Conservation (phyloP, 2,888 invertebrate species). For the Nebria brevicollis region DNA sequence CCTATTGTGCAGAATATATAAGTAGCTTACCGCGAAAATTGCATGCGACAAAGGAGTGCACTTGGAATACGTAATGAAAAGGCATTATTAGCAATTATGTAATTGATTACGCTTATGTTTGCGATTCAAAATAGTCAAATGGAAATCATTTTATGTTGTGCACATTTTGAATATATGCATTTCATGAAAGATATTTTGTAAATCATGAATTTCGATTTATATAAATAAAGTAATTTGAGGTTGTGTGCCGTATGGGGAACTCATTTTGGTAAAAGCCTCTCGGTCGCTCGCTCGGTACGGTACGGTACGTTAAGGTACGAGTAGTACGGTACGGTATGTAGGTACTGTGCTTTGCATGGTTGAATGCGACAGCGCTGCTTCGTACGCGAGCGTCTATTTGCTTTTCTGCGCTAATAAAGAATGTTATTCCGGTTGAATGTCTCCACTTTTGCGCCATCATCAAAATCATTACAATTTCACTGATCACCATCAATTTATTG, state of each 20-base stretch:
- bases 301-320: too few relatives aligned
- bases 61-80: constrained; percentile 21
- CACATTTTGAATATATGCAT: too few relatives aligned
- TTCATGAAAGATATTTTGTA: too few relatives aligned
- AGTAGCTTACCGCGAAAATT: constrained; percentile 29
- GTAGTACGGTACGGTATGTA: too few relatives aligned
- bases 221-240: neutral
- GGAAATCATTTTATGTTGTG: neutral
- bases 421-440: constrained; percentile 43
- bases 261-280: constrained; percentile 42
- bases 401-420: constrained; percentile 37
- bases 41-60: constrained; percentile 26
- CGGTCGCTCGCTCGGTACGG: neutral
- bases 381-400: constrained; percentile 31
- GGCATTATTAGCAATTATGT: neutral
- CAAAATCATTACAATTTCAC: neutral
- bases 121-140: neutral
- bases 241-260: constrained; percentile 7
- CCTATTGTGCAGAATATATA: neutral
- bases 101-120: neutral
- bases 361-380: neutral
- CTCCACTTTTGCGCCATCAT: constrained; percentile 10
- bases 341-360: neutral
- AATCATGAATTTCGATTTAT: too few relatives aligned
- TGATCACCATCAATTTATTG: neutral